Evolutionary conservation across 2,888 invertebrate species (phyloP).

Genomic region (Camponotus fellah): DNA sequence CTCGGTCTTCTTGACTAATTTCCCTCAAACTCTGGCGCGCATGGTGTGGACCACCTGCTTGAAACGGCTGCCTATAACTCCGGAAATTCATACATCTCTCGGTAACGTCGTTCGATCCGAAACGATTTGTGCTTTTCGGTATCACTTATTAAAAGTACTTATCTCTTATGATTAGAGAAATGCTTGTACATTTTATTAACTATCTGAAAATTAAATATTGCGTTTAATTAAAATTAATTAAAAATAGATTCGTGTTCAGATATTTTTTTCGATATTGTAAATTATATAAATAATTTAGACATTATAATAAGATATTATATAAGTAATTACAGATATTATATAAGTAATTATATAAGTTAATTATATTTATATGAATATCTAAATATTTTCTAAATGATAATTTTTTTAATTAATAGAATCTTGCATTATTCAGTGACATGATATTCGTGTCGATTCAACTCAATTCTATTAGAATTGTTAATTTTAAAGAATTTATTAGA

Average conservation of each 20-base stretch:
- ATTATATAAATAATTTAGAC: not conserved
- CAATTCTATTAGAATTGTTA: not conserved
- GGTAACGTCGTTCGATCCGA: not conserved
- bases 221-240: too few species aligned
- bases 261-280: not conserved
- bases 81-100: constrained; percentile 29
- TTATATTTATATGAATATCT: not conserved
- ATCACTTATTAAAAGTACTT: not conserved
- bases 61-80: constrained; percentile 51
- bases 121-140: not conserved
- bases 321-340: not conserved
- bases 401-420: not conserved
- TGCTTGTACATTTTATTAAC: not conserved
- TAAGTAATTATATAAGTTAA: not conserved
- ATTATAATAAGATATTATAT: too few species aligned
- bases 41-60: constrained; percentile 60
- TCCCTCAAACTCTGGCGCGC: constrained; percentile 44
- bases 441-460: not conserved
- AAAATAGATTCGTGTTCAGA: not conserved
- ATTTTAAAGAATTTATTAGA: not conserved
- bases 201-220: not conserved
- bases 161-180: not conserved
- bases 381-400: not conserved
- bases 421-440: not conserved
- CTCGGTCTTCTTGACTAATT: constrained; percentile 62